Conservation (phyloP, 2,888 invertebrate species). For the Deroplatys truncata region DNA sequence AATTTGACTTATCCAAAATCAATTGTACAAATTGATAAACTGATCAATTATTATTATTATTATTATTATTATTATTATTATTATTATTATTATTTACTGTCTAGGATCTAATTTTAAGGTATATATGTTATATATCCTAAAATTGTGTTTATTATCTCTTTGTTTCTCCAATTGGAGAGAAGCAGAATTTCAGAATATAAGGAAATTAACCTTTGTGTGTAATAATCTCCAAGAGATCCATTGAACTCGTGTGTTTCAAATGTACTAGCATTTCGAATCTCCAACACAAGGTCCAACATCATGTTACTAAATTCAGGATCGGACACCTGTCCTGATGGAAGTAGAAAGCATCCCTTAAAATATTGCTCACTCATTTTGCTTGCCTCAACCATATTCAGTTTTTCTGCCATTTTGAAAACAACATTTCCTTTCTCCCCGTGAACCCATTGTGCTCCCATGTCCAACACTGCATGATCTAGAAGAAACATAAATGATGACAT, state of each 20-base stretch:
- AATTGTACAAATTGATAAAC: too few relatives aligned
- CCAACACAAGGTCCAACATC: not conserved
- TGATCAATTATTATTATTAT: too few relatives aligned
- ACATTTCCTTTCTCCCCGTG: slow-evolving; percentile 64
- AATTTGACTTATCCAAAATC: too few relatives aligned
- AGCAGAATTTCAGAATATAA: too few relatives aligned
- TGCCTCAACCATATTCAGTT: slow-evolving; percentile 24
- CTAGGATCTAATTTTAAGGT: too few relatives aligned
- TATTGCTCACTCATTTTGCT: not conserved
- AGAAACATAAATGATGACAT: not conserved
- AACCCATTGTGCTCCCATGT: slow-evolving; percentile 77
- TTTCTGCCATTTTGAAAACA: slow-evolving; percentile 37
- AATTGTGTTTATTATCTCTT: too few relatives aligned
- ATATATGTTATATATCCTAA: too few relatives aligned
- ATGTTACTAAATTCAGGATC: not conserved
- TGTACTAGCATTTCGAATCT: not conserved
- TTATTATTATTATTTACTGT: too few relatives aligned
- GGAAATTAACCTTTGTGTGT: not conserved
- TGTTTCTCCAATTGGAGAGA: too few relatives aligned
- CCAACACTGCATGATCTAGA: slow-evolving; percentile 51
- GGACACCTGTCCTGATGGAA: not conserved
- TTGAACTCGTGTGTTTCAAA: not conserved
- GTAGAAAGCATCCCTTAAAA: not conserved
- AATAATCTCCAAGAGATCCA: not conserved
- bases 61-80: too few relatives aligned